Percentiles rank a stretch among this genome's conserved stretches.
Evolutionary conservation across 2,888 invertebrate genomes (phyloP).

Genomic region (Adineta ricciae): DNA sequence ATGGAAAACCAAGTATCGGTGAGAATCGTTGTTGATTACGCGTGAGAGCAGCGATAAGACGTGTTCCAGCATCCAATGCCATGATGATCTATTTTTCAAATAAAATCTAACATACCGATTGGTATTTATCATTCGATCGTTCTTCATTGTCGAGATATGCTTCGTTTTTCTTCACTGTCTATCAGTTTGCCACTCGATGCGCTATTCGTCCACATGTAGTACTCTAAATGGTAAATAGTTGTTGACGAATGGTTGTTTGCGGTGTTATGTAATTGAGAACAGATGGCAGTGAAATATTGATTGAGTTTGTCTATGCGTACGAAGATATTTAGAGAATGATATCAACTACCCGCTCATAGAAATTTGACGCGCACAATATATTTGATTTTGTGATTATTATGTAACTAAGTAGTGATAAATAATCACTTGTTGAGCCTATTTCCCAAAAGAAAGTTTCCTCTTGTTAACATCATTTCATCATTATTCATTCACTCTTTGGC

Average conservation of each 20-base stretch:
- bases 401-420: not conserved
- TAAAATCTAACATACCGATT: no score
- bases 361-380: not conserved
- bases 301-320: not conserved
- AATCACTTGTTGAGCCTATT: not conserved
- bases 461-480: not conserved
- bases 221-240: not conserved
- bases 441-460: not conserved
- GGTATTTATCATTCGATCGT: no score
- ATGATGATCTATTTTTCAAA: not conserved
- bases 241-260: not conserved
- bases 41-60: not conserved
- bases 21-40: not conserved
- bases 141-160: no score
- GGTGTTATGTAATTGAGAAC: not conserved
- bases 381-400: not conserved
- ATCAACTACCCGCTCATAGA: not conserved
- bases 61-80: not conserved
- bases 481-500: not conserved
- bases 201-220: not conserved
- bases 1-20: not conserved
- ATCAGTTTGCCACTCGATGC: no score
- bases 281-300: conserved; percentile 8
- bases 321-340: no score
- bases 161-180: no score